Base-by-base conservation (phyloP, 2,797 vertebrate genomes). In the Parauchenoglanis punctatus region DNA sequence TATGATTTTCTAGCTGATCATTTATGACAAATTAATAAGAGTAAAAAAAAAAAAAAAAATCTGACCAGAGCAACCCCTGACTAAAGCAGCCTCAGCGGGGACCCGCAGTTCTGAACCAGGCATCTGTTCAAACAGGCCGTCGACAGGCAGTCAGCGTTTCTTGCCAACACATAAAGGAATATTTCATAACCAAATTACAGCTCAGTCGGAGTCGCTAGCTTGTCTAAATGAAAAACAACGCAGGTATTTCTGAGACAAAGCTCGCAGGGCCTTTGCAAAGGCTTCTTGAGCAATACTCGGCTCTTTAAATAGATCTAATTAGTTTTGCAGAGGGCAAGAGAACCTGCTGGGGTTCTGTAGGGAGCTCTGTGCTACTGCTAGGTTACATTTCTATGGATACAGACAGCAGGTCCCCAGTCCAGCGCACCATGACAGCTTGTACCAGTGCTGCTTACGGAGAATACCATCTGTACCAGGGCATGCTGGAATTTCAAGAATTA, bases 101-200 rank as follows among this genome's bases (percentile, higher is more conserved):
- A 84, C 81, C 75, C 78, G 2, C 63, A 52, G 58, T 68, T 87
- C 65, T 88, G 40, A 65, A 77, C 46, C 49, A 81, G 68, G 85
- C 83, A 83, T 85, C 85, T 80, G 84, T 44, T 85, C 87, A 77
- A 88, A 61, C 68, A 87, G 70, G 40, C 67, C 23, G 68, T 82
- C 68, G 25, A 49, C 68, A 75, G 78, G 72, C 72, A 78, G 76
- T 70, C 28, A 46, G 20, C 78, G 13, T 83, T 83, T 67, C 84
- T 52, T 86, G 84, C 87, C 87, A 83, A 73, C 13, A 46, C 80
- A 88, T 88, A 88, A 88, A 83, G 80, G 40, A 86, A 49, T 28
- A 82, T 88, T 86, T 88, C 85, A 72, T 86, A 86, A 86, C 35
- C 56, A 46, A 75, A 88, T 86, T 86, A 78, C 80, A 61, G 49